Conservation (phyloP, 2,797 vertebrate genomes). For the Melanotaenia parkinsoni region DNA sequence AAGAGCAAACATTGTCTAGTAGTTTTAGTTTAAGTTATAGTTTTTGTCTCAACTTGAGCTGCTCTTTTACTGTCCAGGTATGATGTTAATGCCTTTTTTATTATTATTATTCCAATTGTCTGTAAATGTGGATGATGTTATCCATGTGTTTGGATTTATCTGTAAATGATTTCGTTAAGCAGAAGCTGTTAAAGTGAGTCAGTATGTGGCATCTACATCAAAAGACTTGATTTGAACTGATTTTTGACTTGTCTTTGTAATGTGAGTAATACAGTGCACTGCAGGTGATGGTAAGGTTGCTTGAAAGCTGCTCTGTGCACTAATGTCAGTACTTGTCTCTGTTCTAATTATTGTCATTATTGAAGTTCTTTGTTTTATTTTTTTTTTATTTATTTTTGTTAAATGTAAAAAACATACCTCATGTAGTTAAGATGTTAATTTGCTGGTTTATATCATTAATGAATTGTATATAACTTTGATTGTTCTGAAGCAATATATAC, state of each 20-base stretch:
- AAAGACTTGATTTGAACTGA: constrained; percentile 31
- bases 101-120: constrained; percentile 47
- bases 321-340: constrained; percentile 39
- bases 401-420: constrained; percentile 82
- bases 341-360: not conserved
- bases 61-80: constrained; percentile 43
- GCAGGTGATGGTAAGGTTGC: constrained; percentile 15
- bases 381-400: constrained; percentile 46
- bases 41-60: constrained; percentile 53
- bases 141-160: constrained; percentile 62
- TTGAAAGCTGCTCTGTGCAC: constrained; percentile 50
- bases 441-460: constrained; percentile 65
- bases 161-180: constrained; percentile 65
- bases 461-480: constrained; percentile 72
- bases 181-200: constrained; percentile 53
- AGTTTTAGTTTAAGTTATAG: constrained; percentile 35
- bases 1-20: constrained; percentile 71
- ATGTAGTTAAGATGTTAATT: constrained; percentile 78
- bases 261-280: constrained; percentile 41
- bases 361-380: too few relatives aligned
- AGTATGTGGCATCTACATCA: constrained; percentile 38
- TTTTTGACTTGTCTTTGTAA: constrained; percentile 30
- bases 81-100: constrained; percentile 30
- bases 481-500: constrained; percentile 85
- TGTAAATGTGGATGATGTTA: constrained; percentile 49